A percentile compares a stretch with the other conserved stretches of the same genome.
Conservation (phyloP, 2,797 vertebrate genomes). For the Alcedo atthis region DNA sequence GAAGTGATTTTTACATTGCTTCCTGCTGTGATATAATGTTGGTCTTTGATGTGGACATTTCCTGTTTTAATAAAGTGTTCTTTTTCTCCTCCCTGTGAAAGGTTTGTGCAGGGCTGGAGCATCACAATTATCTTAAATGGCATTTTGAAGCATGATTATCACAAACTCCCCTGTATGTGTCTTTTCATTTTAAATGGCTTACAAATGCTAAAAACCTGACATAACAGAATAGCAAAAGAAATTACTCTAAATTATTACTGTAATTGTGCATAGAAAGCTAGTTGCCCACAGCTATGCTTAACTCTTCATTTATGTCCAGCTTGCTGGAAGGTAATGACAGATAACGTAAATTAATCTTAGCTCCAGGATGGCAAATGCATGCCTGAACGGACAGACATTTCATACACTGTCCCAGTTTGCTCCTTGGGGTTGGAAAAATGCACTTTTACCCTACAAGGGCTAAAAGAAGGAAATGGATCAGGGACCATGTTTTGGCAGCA, state of each 20-base stretch:
- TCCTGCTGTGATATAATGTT: neutral
- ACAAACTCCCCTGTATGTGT: neutral
- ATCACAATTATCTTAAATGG: constrained; percentile 6
- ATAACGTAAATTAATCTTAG: neutral
- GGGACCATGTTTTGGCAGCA: neutral
- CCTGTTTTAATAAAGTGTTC: neutral
- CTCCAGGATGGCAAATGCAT: neutral
- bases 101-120: neutral
- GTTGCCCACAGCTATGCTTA: neutral
- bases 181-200: constrained; percentile 6
- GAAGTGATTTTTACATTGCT: neutral
- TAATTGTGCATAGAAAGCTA: neutral
- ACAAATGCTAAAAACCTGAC: neutral
- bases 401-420: neutral
- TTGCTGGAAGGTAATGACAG: neutral
- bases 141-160: neutral
- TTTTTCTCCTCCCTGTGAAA: neutral
- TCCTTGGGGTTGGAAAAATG: neutral
- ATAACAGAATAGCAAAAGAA: neutral
- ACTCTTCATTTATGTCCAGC: neutral
- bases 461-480: neutral
- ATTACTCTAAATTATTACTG: neutral
- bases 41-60: neutral
- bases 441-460: neutral
- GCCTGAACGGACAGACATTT: neutral